These are phyloP conservation scores for Zeugodacus cucurbitae DNA, from an alignment of 1,140 invertebrate species.

Conservation along the genomic window DNA sequence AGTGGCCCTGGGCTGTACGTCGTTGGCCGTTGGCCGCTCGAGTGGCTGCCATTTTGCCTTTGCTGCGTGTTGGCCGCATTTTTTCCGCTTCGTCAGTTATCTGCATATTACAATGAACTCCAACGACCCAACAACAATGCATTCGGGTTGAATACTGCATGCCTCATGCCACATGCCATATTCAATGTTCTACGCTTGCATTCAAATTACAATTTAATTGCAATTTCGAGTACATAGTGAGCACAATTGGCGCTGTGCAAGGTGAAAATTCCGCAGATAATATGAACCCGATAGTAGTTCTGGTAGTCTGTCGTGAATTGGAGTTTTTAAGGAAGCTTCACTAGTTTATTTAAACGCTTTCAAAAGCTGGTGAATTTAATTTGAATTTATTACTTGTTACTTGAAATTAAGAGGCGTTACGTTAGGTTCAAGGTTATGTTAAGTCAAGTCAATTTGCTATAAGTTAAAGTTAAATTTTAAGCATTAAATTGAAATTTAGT, in stretches of 20 bases:
- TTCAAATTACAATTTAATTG: conserved; percentile 29
- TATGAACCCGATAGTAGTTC: not conserved
- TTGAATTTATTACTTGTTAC: too few species aligned
- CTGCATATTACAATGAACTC: conserved; percentile 8
- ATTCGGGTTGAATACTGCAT: not conserved
- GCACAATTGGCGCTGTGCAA: not conserved
- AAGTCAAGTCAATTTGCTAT: too few species aligned
- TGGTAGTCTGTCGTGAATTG: too few species aligned
- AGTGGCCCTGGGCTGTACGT: conserved; percentile 2
- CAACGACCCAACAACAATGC: not conserved
- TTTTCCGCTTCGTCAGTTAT: not conserved
- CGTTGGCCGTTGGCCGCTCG: not conserved
- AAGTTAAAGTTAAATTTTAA: too few species aligned
- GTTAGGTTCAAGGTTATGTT: too few species aligned
- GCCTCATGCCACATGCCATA: not conserved
- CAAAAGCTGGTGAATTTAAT: too few species aligned
- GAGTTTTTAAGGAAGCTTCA: too few species aligned
- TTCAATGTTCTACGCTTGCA: not conserved
- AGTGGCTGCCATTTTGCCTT: not conserved
- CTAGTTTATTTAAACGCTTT: too few species aligned
- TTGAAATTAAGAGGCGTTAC: too few species aligned
- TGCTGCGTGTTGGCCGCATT: not conserved
- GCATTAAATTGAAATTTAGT: too few species aligned
- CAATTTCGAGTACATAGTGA: conserved; percentile 3
- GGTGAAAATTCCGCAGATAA: not conserved